Conservation (phyloP, 2,888 invertebrate species). For the Nineta flava region DNA sequence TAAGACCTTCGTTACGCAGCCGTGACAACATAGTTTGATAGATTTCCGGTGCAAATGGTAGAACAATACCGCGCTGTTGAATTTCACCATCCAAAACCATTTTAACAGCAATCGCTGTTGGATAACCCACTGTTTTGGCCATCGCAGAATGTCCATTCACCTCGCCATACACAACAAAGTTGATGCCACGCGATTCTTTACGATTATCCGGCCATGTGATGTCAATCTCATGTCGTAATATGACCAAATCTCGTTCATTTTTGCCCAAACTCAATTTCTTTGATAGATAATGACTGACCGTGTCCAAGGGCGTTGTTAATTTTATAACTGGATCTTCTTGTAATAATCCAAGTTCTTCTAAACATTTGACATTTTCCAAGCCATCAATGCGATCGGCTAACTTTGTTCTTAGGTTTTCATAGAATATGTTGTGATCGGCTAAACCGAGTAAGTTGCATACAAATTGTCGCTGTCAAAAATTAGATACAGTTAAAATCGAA, state of each 20-base stretch:
- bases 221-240: slow-evolving; percentile 84
- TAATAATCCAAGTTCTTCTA: slow-evolving; percentile 79
- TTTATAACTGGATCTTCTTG: slow-evolving; percentile 71
- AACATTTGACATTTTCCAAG: slow-evolving; percentile 48
- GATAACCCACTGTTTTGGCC: slow-evolving; percentile 87
- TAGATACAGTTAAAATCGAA: background rate
- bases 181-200: slow-evolving; percentile 66
- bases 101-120: slow-evolving; percentile 88
- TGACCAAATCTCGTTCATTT: slow-evolving; percentile 83
- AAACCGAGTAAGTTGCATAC: slow-evolving; percentile 75
- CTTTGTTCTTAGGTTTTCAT: slow-evolving; percentile 77
- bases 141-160: slow-evolving; percentile 78
- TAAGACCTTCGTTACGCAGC: slow-evolving; percentile 71
- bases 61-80: slow-evolving; percentile 81
- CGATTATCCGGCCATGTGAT: slow-evolving; percentile 82
- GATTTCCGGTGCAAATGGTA: slow-evolving; percentile 84
- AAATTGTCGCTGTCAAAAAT: slow-evolving; percentile 50
- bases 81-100: slow-evolving; percentile 99
- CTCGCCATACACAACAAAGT: slow-evolving; percentile 82
- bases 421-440: slow-evolving; percentile 73
- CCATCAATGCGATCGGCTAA: slow-evolving; percentile 65
- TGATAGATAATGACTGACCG: slow-evolving; percentile 76
- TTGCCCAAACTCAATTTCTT: slow-evolving; percentile 64
- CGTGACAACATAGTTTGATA: slow-evolving; percentile 84
- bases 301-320: slow-evolving; percentile 76